These are phyloP conservation scores for Raphicerus campestris DNA, from an alignment of 2,113 vertebrate species.

Conservation along the genomic window DNA sequence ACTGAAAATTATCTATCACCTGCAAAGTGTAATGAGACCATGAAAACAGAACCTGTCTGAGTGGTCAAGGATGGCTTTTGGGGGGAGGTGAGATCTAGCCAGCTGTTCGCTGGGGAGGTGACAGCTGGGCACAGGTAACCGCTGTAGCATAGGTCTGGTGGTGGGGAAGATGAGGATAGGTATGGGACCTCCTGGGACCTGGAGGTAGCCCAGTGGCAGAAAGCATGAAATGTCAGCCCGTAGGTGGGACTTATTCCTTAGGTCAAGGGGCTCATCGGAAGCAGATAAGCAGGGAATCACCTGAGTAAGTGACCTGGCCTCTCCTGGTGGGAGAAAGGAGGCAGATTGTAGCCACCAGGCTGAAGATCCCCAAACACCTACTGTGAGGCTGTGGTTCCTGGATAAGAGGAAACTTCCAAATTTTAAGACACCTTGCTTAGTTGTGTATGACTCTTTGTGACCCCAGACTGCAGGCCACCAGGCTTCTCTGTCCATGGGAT, in stretches of 20 bases:
- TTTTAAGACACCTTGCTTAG: background rate
- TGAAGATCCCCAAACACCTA: background rate
- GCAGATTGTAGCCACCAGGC: rapidly evolving
- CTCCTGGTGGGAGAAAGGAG: background rate
- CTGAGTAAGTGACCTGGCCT: background rate
- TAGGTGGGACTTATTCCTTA: background rate
- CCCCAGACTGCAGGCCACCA: background rate
- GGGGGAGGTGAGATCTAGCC: background rate
- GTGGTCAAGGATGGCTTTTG: background rate
- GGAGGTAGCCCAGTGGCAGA: background rate
- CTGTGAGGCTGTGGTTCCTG: rapidly evolving
- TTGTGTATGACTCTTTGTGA: background rate
- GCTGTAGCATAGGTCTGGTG: too few species aligned
- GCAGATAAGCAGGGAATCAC: background rate
- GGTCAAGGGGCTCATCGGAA: background rate
- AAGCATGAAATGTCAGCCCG: background rate
- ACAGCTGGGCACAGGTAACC: background rate
- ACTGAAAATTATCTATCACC: background rate
- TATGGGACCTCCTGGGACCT: background rate
- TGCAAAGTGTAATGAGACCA: background rate
- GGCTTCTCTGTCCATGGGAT: background rate
- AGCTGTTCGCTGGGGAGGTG: background rate
- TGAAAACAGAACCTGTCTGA: background rate
- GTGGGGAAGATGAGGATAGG: too few species aligned
- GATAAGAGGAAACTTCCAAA: background rate